Base-by-base conservation (phyloP, 2,113 vertebrate species). In the Embiotoca jacksoni region DNA sequence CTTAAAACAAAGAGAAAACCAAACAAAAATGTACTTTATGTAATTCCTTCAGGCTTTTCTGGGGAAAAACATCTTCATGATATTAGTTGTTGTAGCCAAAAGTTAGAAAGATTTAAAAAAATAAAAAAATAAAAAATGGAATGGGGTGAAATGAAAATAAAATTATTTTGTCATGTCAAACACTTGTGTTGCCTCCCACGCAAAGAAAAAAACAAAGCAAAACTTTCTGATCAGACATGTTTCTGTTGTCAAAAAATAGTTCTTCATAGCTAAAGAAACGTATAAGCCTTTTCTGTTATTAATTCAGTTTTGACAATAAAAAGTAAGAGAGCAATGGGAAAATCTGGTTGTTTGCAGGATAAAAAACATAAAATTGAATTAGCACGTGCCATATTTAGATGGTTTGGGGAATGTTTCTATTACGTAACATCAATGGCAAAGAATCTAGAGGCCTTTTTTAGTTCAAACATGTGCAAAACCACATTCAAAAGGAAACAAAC, bases 381-480 rank as follows among this genome's bases (percentile, higher is more conserved):
- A 32, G 23, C 46, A 11, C 6, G 41, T 44, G 3, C 2, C 9
- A 44, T 3, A 44, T 74, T 54, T 6, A 44, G 33, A n/a, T 1
- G 5, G 62, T 37, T 23, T 6, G 2, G 31, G 6, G 3, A 41
- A 44, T 32, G 35, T 78, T 65, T 67, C 5, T 54, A 0, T 60
- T 1, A 49, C 5, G 64, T 14, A 53, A 32, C 10, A 53, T 36
- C 5, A 32, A 60, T 52, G 37, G 1, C 5, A 5, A 23, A 41
- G 8, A 39, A 3, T 46, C 55, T 53, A 31, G 0, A 61, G 33
- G n/a, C 6, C 31, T 72, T 84, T 54, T 7, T 47, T 15, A 5
- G 5, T 57, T 14, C 47, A 41, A 63, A 75, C 56, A 69, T 3
- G 23, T 58, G 30, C 14, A 50, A 49, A 78, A 59, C 1, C 14